These are phyloP conservation scores for Merluccius polli DNA, from an alignment of 2,797 vertebrate species.

Conservation along the genomic window DNA sequence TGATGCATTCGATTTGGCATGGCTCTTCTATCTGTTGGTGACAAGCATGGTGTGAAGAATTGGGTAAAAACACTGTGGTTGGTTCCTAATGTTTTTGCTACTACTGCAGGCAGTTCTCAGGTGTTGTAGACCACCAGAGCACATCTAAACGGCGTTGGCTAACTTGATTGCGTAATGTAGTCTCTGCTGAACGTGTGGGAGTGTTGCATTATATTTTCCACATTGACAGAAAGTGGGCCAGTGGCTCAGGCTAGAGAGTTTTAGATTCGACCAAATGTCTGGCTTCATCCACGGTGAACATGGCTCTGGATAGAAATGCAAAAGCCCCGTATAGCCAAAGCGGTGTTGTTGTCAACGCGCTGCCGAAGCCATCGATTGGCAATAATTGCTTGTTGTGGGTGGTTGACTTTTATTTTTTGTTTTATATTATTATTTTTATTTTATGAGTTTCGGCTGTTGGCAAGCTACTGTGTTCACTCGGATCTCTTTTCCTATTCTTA, in stretches of 20 bases:
- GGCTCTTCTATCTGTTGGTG: not conserved
- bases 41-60: not conserved
- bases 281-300: conserved; percentile 30
- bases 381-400: not conserved
- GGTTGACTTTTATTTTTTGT: not conserved
- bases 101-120: conserved; percentile 35
- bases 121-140: conserved; percentile 38
- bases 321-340: not conserved
- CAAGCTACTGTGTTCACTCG: not conserved
- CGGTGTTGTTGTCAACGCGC: not conserved
- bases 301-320: conserved; percentile 17
- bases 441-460: not conserved
- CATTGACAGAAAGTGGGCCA: conserved; percentile 62
- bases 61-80: conserved; percentile 1
- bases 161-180: conserved; percentile 55
- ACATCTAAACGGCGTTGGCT: conserved; percentile 33
- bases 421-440: not conserved
- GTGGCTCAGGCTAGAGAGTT: conserved; percentile 35
- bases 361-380: not conserved
- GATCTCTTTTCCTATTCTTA: not conserved
- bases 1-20: not conserved
- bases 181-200: conserved; percentile 56
- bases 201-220: conserved; percentile 52
- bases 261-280: conserved; percentile 38
- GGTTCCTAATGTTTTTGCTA: conserved; percentile 13